Evolutionary conservation across 2,888 invertebrate species (phyloP).

Genomic region (Halocaridina rubra): DNA sequence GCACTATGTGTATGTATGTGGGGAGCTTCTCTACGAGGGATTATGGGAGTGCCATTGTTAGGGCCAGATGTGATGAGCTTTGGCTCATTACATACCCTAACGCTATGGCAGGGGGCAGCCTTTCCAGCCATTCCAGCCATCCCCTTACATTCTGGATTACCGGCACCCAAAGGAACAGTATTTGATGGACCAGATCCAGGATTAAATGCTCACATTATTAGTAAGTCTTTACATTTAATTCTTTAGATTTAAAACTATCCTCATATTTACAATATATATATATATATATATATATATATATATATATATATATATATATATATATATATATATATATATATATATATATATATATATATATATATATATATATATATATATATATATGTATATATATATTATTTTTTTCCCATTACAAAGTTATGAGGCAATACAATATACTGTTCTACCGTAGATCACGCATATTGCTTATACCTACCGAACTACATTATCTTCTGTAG

Average conservation of each 20-base stretch:
- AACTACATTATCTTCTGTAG: too few relatives aligned
- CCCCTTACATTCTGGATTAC: constrained; percentile 38
- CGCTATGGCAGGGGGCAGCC: constrained; percentile 33
- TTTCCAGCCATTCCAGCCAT: constrained; percentile 36
- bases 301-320: not conserved
- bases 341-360: not conserved
- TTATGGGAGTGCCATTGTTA: constrained; percentile 41
- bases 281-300: not conserved
- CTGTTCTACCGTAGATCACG: too few relatives aligned
- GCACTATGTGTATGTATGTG: not conserved
- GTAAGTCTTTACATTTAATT: constrained; percentile 23
- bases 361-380: not conserved
- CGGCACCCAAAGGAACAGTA: constrained; percentile 56
- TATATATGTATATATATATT: not conserved
- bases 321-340: not conserved
- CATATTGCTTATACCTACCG: too few relatives aligned
- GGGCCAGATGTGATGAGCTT: constrained; percentile 61
- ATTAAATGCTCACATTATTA: constrained; percentile 60
- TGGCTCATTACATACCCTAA: constrained; percentile 46
- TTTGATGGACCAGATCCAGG: constrained; percentile 63
- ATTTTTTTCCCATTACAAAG: too few relatives aligned
- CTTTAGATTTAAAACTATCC: not conserved
- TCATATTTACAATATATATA: too few relatives aligned
- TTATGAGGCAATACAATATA: too few relatives aligned
- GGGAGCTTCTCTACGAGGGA: not conserved